Percentiles rank a stretch among this genome's conserved stretches.
Evolutionary conservation across 2,113 vertebrate genomes (phyloP).

Genomic region (Emydocephalus ijimae): DNA sequence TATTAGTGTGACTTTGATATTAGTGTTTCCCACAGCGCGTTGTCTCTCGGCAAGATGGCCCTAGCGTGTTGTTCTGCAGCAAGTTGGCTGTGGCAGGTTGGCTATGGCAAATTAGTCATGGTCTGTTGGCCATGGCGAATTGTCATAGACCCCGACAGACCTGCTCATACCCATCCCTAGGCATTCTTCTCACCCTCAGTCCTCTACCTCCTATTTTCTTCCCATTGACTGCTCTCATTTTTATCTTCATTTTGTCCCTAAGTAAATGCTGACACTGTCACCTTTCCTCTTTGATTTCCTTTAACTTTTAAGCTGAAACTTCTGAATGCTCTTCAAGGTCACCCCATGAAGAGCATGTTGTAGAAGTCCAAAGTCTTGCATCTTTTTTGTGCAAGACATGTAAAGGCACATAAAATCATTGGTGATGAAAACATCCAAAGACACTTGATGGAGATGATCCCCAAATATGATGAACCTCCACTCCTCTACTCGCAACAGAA

Average conservation of each 20-base stretch:
- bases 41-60: no score
- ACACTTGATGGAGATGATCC: background rate
- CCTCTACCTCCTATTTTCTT: background rate
- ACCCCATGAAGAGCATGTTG: background rate
- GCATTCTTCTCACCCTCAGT: background rate
- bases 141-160: no score
- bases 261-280: background rate
- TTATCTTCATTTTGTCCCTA: background rate
- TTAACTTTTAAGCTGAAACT: background rate
- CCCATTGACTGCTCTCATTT: background rate
- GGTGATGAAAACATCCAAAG: background rate
- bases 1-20: no score
- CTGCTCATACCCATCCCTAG: background rate
- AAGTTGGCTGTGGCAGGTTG: no score
- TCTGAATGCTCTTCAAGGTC: background rate
- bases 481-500: no score
- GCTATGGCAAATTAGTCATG: no score
- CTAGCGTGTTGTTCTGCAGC: no score
- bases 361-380: background rate
- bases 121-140: no score
- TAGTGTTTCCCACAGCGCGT: no score
- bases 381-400: background rate
- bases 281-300: background rate
- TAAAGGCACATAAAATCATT: background rate
- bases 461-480: background rate